phyloP scores from a whole-genome alignment of 2,888 invertebrate species.

The Patella depressa region DNA sequence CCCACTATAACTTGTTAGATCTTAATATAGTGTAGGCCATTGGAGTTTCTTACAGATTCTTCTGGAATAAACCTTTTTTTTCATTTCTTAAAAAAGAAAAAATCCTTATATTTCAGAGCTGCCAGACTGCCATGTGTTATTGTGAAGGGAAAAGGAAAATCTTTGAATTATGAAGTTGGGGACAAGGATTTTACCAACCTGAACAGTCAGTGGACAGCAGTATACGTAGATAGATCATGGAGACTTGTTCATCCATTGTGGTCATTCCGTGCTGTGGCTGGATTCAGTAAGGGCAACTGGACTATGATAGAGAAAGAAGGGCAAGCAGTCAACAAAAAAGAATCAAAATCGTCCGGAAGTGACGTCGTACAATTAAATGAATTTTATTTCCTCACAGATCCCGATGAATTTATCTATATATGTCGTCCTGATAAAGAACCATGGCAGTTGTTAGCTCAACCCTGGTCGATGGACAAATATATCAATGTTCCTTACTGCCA shows the following conservation, averaged over 20 bases:
- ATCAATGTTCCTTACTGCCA: constrained; percentile 29
- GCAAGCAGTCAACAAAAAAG: neutral
- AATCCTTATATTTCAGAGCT: constrained; percentile 35
- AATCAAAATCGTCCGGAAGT: neutral
- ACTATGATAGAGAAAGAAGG: constrained; percentile 48
- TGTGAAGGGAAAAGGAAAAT: constrained; percentile 51
- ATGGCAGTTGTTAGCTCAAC: constrained; percentile 38
- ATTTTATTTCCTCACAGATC: constrained; percentile 24
- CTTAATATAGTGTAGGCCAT: no score
- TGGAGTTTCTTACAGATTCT: no score
- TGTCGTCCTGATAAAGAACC: constrained; percentile 40
- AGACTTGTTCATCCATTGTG: constrained; percentile 56
- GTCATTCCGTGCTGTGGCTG: constrained; percentile 47
- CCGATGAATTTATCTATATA: constrained; percentile 39
- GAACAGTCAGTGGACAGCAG: constrained; percentile 55
- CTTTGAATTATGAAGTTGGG: constrained; percentile 53
- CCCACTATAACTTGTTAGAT: no score
- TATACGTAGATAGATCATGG: constrained; percentile 54
- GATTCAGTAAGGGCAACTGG: constrained; percentile 44
- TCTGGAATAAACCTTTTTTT: neutral
- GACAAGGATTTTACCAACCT: constrained; percentile 35
- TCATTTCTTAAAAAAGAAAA: neutral
- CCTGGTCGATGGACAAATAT: constrained; percentile 33
- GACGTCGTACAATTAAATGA: neutral
- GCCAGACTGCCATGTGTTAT: constrained; percentile 52